Evolutionary conservation across 2,113 vertebrate species (phyloP), one percentile per base, ranked within the genome.

Genomic region (Pundamilia nyererei): DNA sequence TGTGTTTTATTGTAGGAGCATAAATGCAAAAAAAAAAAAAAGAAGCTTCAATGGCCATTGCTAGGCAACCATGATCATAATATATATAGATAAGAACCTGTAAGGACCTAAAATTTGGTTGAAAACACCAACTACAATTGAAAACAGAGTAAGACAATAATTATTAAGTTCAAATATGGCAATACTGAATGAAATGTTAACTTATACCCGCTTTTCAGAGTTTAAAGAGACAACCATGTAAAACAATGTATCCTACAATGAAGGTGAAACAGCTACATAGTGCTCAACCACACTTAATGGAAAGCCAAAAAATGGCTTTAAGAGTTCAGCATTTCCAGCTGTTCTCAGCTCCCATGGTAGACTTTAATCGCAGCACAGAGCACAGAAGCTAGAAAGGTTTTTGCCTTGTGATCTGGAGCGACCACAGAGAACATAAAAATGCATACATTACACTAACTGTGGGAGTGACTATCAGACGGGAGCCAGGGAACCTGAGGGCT

Each of bases 31-130:
- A 65, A 65, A 7, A 12, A 7, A 26, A 3, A 56, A 9, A 58
- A 10, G 9, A 17, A 31, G 9, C 15, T 33, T 0, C 3, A 62
- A 19, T 19, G 17, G 31, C 17, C 5, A 0, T 26, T 26, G 21
- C 13, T 45, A 26, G 38, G 38, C 38, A 72, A 72, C 68, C n/a
- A 72, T 8, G 38, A 72, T 15, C 38, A 72, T 72, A 26, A 72
- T 17, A 17, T 45, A 60, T 31, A 72, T 45, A 72, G 5, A 72
- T 72, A 72, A 72, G 13, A 45, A 45, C 68, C 38, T 45, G 40
- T 15, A 72, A 24, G 40, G 40, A 26, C 40, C 40, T 72, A 72
- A 40, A 21, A 0, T 45, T 0, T 45, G 13, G 13, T 45, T 72
- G 40, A 70, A 70, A 68, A 68, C 6, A 21, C 6, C 7, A 70